Conservation (phyloP, 2,113 vertebrate species). For the Neomonachus schauinslandi region DNA sequence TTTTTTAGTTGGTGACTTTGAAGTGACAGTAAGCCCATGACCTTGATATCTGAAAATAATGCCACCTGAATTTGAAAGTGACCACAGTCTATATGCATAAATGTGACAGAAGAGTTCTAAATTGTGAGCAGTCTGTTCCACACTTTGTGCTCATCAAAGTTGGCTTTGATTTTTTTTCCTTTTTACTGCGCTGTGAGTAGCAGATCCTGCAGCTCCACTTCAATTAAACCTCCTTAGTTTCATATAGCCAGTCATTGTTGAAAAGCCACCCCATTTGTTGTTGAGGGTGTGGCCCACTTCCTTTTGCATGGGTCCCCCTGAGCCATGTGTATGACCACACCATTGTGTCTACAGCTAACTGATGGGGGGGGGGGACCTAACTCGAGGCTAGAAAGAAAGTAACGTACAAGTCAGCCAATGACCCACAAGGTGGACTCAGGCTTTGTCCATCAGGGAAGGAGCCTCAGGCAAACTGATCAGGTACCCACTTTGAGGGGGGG, state of each 20-base stretch:
- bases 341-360: neutral
- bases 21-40: neutral
- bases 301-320: neutral
- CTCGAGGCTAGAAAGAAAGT: neutral
- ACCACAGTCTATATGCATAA: neutral
- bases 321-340: neutral
- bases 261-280: neutral
- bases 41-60: conserved; percentile 16
- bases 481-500: neutral
- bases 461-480: neutral
- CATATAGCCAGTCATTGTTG: neutral
- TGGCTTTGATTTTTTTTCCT: neutral
- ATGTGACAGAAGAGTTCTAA: neutral
- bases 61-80: neutral
- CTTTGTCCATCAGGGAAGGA: neutral
- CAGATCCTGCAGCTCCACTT: neutral
- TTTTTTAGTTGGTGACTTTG: conserved; percentile 37
- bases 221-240: neutral
- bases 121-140: neutral
- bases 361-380: neutral
- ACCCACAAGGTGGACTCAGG: neutral
- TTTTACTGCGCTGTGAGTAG: neutral
- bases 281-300: neutral
- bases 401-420: neutral
- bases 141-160: neutral